Conservation (phyloP, 2,888 invertebrate genomes). For the Macrostomum cliftonense region DNA sequence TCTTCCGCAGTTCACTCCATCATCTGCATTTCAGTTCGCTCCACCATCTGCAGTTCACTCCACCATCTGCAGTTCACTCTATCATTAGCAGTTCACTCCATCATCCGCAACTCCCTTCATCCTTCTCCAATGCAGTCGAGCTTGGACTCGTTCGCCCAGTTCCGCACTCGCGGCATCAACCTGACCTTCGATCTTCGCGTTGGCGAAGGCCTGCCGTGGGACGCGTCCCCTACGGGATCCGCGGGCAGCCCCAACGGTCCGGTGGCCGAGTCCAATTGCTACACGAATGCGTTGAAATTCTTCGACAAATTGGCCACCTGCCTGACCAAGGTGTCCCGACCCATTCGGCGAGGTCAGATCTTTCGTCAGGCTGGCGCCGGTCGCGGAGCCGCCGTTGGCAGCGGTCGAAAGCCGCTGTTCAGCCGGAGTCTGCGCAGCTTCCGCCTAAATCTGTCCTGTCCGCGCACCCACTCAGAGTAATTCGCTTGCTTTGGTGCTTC, state of each 20-base stretch:
- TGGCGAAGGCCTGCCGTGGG: neutral
- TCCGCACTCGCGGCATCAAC: slow-evolving; percentile 8
- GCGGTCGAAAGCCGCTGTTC: slow-evolving; percentile 68
- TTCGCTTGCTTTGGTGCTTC: too few species aligned
- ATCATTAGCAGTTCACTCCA: too few species aligned
- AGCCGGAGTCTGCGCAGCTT: slow-evolving; percentile 40
- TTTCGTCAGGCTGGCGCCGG: slow-evolving; percentile 43
- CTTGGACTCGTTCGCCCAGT: neutral
- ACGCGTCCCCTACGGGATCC: too few species aligned
- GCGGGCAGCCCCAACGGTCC: neutral
- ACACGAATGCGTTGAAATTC: slow-evolving; percentile 82
- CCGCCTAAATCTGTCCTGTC: neutral
- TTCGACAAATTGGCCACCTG: slow-evolving; percentile 66
- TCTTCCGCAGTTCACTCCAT: too few species aligned
- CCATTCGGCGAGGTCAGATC: slow-evolving; percentile 69
- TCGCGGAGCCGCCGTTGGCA: slow-evolving; percentile 42
- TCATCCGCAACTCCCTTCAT: too few species aligned
- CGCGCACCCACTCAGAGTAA: slow-evolving; percentile 2
- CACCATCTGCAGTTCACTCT: too few species aligned
- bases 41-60: too few species aligned
- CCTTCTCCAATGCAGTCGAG: too few species aligned
- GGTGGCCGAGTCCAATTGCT: slow-evolving; percentile 40
- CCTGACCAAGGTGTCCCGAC: slow-evolving; percentile 69
- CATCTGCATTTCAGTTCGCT: too few species aligned
- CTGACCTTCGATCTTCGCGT: slow-evolving; percentile 3